Base-by-base conservation (phyloP, 2,113 vertebrate species). In the Panthera leo region DNA sequence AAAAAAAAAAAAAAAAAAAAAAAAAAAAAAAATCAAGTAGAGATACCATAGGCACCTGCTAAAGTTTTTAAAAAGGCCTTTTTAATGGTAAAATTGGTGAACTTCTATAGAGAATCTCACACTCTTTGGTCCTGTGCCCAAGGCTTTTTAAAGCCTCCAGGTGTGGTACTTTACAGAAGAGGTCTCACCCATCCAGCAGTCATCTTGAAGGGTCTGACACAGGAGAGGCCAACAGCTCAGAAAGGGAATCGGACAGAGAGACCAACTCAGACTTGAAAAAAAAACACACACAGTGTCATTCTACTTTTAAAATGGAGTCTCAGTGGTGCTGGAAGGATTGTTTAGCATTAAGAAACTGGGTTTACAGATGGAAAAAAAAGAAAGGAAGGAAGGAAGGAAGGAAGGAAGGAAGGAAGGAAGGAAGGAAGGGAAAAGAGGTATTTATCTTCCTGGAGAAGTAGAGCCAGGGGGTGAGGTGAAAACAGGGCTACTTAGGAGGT, bases 81-180 rank as follows among this genome's bases (percentile, higher is more conserved):
- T 95, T 83, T 70, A 78, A 63, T 29, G 65, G 48, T 71, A 89
- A 94, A 93, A 96, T 31, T 45, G 48, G 48, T 27, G 12, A 90
- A 71, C 10, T 53, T 31, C 61, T 76, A 16, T 21, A 18, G n/a
- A 61, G 61, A 87, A 78, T 21, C n/a, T 14, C 31, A 31, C 36
- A 8, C 13, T 45, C 68, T 58, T 29, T 21, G 27, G 13, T 6
- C 9, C 91, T 67, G 6, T 12, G 65, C 71, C 88, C 39, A 11
- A 68, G 58, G 58, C 21, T 61, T 23, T 61, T 61, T 61, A 85
- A 85, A 16, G 29, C 53, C 89, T 58, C 19, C 45, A 89, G 48
- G 42, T 80, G 15, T 4, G 25, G 63, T 12, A 48, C 75, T 55
- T 92, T 42, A 76, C 31, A 92, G 25, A 76, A 71, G 31, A 51